Conservation (phyloP, 2,888 invertebrate genomes). For the Drosophila tanythrix region DNA sequence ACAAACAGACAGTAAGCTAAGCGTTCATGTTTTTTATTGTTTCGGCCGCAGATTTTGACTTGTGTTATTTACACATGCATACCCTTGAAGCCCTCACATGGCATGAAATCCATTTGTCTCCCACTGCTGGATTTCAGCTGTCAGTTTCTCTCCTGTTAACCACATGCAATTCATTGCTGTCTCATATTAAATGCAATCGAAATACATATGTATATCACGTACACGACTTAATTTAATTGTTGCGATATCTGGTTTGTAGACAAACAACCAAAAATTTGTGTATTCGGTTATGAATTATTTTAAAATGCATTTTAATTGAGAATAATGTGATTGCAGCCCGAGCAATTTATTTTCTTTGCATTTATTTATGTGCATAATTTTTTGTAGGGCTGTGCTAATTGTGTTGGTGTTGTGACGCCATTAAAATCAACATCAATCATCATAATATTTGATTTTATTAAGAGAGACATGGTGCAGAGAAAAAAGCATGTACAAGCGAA, state of each 20-base stretch:
- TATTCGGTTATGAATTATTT: conserved; percentile 28
- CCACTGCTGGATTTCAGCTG: conserved; percentile 19
- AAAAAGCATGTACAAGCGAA: conserved; percentile 32
- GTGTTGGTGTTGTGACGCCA: conserved; percentile 56
- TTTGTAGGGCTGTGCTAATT: conserved; percentile 40
- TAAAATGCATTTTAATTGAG: conserved; percentile 28
- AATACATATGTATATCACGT: conserved; percentile 24
- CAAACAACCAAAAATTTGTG: conserved; percentile 13
- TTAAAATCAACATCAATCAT: conserved; percentile 70
- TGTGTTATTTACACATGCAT: conserved; percentile 31
- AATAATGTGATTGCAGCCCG: conserved; percentile 16
- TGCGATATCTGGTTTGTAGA: conserved; percentile 3
- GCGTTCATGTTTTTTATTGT: conserved; percentile 50
- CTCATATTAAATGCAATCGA: conserved; percentile 39
- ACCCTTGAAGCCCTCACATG: background rate
- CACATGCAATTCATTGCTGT: conserved; percentile 36
- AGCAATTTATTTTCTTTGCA: background rate
- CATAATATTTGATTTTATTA: conserved; percentile 64
- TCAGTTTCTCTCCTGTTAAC: conserved; percentile 29
- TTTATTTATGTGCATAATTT: conserved; percentile 5
- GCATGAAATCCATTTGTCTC: background rate
- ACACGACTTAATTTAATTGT: conserved; percentile 35
- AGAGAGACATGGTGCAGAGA: conserved; percentile 21
- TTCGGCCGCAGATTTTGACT: conserved; percentile 47
- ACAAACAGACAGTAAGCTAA: conserved; percentile 35